Base-by-base conservation (phyloP, 2,113 vertebrate genomes). In the Bombycilla garrulus region DNA sequence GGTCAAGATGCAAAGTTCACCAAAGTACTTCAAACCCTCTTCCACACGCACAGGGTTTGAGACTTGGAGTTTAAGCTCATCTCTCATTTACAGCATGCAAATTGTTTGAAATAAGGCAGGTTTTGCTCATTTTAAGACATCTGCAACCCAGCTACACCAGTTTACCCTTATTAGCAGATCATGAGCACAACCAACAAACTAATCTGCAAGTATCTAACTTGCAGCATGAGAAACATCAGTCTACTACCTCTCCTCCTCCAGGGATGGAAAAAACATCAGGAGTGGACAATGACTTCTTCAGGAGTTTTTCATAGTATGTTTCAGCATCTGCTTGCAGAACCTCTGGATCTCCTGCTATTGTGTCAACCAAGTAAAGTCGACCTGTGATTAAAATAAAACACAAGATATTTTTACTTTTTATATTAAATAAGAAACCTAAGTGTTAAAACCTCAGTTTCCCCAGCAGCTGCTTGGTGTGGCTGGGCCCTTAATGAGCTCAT, bases 211-310 rank as follows among this genome's bases (percentile, higher is more conserved):
- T 15, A 40, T 47, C 61, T 69, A 69, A 91, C 15, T 57, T n/a
- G 35, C 25, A 47, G 23, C 28, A 81, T 5, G 15, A 73, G 40
- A 81, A 92, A 48, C 8, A 54, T 9, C 45, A 88, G 19, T 18
- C 57, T 66, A 9, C 15, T 95, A 98, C 98, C 96, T 97, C 96
- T 80, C 95, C 85, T 94, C 96, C 88, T 21, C 95, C 97, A 62
- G 97, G 90, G 31, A 97, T 18, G 1, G 5, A 91, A 53, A 98
- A 96, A 48, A 89, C 24, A 13, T 96, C 94, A 10, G 65, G 7
- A 10, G 65, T 28, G 9, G 78, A 33, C 7, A 9, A 42, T 0
- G 67, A 58, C 5, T 95, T 88, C 54, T 88, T 79, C 70, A 74
- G 6, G 20, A 98, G 95, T 3, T 94, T 74, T 11, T 91, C 60